These are phyloP conservation scores for Psilopsiagon aymara DNA, from an alignment of 2,113 vertebrate species.

Conservation along the genomic window DNA sequence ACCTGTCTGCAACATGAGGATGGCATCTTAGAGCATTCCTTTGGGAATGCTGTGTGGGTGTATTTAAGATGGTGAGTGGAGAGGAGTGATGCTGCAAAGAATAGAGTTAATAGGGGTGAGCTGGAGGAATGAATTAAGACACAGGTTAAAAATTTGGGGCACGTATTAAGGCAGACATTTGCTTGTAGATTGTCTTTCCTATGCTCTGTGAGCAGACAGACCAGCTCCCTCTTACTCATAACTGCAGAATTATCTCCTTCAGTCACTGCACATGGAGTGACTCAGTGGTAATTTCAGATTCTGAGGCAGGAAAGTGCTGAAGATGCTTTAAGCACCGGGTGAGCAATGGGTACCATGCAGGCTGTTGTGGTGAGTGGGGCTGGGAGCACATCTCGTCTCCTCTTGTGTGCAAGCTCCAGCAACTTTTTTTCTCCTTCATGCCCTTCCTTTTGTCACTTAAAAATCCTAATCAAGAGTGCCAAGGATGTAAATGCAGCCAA, in stretches of 20 bases:
- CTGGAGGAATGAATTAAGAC: not conserved
- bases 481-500: not conserved
- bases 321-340: not conserved
- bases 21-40: not conserved
- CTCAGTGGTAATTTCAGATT: not conserved
- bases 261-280: not conserved
- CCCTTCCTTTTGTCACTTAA: not conserved
- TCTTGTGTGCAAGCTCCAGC: not conserved
- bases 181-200: not conserved
- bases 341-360: not conserved
- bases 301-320: not conserved
- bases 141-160: not conserved
- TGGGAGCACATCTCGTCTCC: rapidly evolving
- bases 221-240: not conserved
- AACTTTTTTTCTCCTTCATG: not conserved
- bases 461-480: not conserved
- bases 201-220: not conserved
- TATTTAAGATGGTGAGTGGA: not conserved
- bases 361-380: not conserved
- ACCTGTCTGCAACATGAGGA: not conserved
- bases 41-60: not conserved
- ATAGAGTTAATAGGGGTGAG: not conserved
- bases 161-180: not conserved
- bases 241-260: not conserved
- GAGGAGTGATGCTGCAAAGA: not conserved